Evolutionary conservation across 1,140 invertebrate species (phyloP).

Genomic region (Lordiphosa collinella): DNA sequence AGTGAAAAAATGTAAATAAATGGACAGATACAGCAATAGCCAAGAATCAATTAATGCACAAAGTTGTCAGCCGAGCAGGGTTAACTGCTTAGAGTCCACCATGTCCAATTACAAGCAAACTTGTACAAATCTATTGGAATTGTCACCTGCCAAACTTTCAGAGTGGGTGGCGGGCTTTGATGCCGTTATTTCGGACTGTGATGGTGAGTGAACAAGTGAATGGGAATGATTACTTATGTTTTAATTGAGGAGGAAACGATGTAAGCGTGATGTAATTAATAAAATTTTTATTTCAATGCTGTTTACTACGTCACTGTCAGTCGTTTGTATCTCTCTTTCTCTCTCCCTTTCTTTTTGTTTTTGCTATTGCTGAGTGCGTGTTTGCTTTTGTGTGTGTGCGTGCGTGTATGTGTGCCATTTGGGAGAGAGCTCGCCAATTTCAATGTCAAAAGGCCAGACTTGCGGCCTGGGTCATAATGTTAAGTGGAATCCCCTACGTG

Average conservation of each 20-base stretch:
- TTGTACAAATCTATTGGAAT: slow-evolving; percentile 66
- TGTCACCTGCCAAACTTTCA: slow-evolving; percentile 81
- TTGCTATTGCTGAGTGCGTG: background rate
- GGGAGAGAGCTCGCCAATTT: slow-evolving; percentile 34
- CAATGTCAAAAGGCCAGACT: slow-evolving; percentile 58
- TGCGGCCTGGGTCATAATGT: slow-evolving; percentile 6
- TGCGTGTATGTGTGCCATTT: slow-evolving; percentile 3
- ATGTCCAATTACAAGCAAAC: slow-evolving; percentile 65
- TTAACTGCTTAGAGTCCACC: background rate
- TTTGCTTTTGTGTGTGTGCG: background rate
- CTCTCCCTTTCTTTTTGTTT: slow-evolving; percentile 1
- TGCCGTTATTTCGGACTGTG: slow-evolving; percentile 90
- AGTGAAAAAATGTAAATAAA: slow-evolving; percentile 11
- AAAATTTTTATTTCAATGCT: too few species aligned
- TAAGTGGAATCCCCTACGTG: slow-evolving; percentile 16
- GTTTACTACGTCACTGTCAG: slow-evolving; percentile 11
- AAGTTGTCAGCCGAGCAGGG: background rate
- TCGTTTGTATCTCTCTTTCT: too few species aligned
- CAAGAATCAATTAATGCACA: slow-evolving; percentile 1
- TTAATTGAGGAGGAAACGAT: slow-evolving; percentile 9
- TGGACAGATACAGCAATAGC: background rate
- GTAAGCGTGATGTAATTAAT: background rate
- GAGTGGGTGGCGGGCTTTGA: slow-evolving; percentile 88
- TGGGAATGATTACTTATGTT: background rate
- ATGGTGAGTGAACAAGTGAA: slow-evolving; percentile 83